phyloP scores from a whole-genome alignment of 2,797 vertebrate genomes.

The Sorex maritimensis region DNA sequence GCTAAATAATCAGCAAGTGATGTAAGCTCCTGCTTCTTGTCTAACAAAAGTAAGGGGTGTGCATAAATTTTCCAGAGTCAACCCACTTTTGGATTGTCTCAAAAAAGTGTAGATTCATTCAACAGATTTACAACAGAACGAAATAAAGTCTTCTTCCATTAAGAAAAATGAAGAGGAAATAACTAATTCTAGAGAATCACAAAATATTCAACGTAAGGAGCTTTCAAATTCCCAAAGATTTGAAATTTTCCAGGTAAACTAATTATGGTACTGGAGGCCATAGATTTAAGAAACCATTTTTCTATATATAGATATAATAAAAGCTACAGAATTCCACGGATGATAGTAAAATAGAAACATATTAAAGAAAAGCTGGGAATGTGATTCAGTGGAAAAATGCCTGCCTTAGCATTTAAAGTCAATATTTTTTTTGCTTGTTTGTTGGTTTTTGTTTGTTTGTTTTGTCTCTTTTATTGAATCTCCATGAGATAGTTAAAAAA shows the following conservation, averaged over 20 bases:
- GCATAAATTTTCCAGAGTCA: not conserved
- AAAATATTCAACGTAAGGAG: conserved; percentile 37
- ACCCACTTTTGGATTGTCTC: not conserved
- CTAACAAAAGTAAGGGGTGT: not conserved
- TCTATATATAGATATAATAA: conserved; percentile 40
- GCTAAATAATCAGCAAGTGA: not conserved
- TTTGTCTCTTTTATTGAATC: no score
- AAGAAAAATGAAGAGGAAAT: conserved; percentile 22
- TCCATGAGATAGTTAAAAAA: no score
- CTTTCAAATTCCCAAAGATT: not conserved
- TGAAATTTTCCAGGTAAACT: conserved; percentile 39
- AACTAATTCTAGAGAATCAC: not conserved
- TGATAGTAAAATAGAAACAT: conserved; percentile 33
- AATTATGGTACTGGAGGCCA: not conserved
- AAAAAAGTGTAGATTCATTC: not conserved
- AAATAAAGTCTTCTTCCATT: conserved; percentile 54
- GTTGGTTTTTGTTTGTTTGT: no score
- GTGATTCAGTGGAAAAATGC: not conserved
- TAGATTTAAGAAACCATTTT: conserved; percentile 33
- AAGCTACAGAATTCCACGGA: conserved; percentile 23
- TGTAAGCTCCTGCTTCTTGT: not conserved
- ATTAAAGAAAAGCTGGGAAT: conserved; percentile 17
- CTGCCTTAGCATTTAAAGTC: no score
- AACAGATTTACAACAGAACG: not conserved
- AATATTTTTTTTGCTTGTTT: no score